Conservation (phyloP, 1,140 invertebrate species). For the Caenorhabditis inopinata region DNA sequence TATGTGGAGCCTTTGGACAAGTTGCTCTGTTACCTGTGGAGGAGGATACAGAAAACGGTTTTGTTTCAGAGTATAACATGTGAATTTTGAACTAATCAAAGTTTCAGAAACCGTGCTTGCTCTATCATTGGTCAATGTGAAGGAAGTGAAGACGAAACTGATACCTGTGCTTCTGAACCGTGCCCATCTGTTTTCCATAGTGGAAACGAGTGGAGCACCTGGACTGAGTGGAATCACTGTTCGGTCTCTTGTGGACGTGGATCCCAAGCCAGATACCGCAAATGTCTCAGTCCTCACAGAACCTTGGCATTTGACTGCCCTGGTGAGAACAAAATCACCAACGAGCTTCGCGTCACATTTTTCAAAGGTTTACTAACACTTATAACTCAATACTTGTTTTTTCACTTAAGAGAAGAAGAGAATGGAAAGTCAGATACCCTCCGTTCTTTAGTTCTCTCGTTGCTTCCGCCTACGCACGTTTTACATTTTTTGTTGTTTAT, state of each 20-base stretch:
- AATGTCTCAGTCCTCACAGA: constrained; percentile 58
- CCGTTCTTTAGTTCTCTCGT: background rate
- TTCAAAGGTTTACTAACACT: constrained; percentile 44
- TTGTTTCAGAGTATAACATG: background rate
- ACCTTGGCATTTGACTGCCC: constrained; percentile 61
- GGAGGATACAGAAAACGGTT: constrained; percentile 54
- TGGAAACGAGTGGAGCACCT: constrained; percentile 60
- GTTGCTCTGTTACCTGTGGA: constrained; percentile 54
- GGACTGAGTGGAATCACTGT: constrained; percentile 59
- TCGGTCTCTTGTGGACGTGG: constrained; percentile 61
- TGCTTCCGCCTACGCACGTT: constrained; percentile 9
- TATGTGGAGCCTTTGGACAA: constrained; percentile 57
- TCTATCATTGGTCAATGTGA: constrained; percentile 56
- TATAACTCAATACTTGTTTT: background rate
- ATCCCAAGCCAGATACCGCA: constrained; percentile 61
- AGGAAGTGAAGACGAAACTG: constrained; percentile 54
- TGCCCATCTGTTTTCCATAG: constrained; percentile 51
- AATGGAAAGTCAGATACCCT: background rate
- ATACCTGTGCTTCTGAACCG: constrained; percentile 48
- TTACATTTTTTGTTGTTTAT: background rate
- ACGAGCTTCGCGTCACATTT: constrained; percentile 29
- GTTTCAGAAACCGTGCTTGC: constrained; percentile 53
- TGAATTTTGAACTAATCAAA: background rate
- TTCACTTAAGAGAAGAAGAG: background rate
- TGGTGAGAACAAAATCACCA: constrained; percentile 47